Evolutionary conservation across 2,888 invertebrate species (phyloP), one percentile per base, ranked within the genome.

Genomic region (Glomeris marginata): DNA sequence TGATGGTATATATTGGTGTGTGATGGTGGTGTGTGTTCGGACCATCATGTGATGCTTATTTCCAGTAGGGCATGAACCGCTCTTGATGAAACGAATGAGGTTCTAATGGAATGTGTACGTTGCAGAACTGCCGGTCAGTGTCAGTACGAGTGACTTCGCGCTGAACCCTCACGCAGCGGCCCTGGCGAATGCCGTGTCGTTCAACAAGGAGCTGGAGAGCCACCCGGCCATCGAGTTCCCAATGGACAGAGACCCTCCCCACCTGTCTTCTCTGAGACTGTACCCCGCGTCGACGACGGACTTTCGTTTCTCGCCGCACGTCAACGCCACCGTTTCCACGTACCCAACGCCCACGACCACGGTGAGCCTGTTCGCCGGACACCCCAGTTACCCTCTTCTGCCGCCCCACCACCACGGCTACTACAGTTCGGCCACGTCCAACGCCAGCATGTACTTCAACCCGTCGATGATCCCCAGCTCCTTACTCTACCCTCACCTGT

Each of bases 401-500:
- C 54, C 56, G 2, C 52, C 55, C 1, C 28, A 28, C 28, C 55
- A 54, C 1, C 58, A 57, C 49, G 40, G 55, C 38, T 57, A 56
- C 54, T 58, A 57, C 47, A 54, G 53, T 15, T 52, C 50, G 11
- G 22, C 22, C 8, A 28, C 42, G 20, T 43, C 47, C 35, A 61
- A 50, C 61, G 58, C 62, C 41, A 51, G 56, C 15, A 51, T 57
- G 49, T 61, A 60, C 46, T 48, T 62, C 36, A 57, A 59, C 41
- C 58, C 61, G 3, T 56, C 60, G 1, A 60, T 63, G 50, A 53
- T 65, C 16, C 61, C 63, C 2, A 55, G 63, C 10, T 58, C 63
- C 22, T 61, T 66, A 49, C 58, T 66, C 15, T 66, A 65, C 53
- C 64, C 66, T 4, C 65, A 64, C 47, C 55, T 65, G 3, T 62